phyloP scores from a whole-genome alignment of 23 tunicate species.

The Ciona savignyi region DNA sequence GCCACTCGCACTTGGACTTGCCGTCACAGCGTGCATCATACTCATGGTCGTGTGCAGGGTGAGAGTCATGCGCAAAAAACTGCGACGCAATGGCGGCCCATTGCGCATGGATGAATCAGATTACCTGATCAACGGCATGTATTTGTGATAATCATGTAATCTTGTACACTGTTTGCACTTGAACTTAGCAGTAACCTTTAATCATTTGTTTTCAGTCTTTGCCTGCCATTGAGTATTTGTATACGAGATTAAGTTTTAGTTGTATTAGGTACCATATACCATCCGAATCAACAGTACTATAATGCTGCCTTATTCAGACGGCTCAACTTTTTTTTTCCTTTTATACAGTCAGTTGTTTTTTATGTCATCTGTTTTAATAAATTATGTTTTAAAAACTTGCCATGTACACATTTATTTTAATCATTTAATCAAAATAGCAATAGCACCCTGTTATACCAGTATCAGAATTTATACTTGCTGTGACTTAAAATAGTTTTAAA shows the following conservation, averaged over 20 bases:
- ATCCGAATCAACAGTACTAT: too few species aligned
- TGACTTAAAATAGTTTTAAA: too few species aligned
- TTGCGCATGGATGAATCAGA: conserved; percentile 84
- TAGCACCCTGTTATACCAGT: too few species aligned
- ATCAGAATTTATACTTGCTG: too few species aligned
- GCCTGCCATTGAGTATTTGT: too few species aligned
- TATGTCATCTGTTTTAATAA: not conserved
- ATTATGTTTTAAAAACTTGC: too few species aligned
- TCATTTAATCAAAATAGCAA: too few species aligned
- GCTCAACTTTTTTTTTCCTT: not conserved
- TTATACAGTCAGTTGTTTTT: not conserved
- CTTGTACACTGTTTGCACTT: conserved; percentile 1
- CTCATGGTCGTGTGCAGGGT: conserved; percentile 72
- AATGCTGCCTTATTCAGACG: not conserved
- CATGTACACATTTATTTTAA: too few species aligned
- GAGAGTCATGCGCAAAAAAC: conserved; percentile 45
- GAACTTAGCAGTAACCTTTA: too few species aligned
- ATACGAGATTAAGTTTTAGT: not conserved
- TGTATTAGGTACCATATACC: too few species aligned
- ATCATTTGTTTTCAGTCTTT: too few species aligned
- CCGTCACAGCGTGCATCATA: conserved; percentile 56
- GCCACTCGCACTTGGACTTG: conserved; percentile 74
- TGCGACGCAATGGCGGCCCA: conserved; percentile 40
- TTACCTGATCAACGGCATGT: conserved; percentile 92
- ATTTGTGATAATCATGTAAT: conserved; percentile 23